A percentile compares a stretch with the other conserved stretches of the same genome.
Conservation (phyloP, 2,113 vertebrate genomes). For the Erythrocercus mccallii region DNA sequence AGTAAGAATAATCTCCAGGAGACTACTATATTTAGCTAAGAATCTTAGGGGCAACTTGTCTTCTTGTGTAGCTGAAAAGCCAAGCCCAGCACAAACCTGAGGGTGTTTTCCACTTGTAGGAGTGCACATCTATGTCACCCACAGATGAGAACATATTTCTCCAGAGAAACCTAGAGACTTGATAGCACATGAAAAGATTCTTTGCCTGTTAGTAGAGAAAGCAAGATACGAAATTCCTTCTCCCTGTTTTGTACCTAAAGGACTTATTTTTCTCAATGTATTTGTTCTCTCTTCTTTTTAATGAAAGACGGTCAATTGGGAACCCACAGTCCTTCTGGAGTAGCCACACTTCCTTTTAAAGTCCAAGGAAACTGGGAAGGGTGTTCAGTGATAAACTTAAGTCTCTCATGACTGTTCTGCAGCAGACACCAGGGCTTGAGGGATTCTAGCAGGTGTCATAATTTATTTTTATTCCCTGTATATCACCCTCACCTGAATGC, state of each 20-base stretch:
- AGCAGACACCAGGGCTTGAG: background rate
- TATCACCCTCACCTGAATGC: background rate
- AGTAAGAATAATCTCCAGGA: background rate
- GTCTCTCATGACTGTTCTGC: background rate
- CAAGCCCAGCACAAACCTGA: background rate
- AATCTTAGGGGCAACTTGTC: background rate
- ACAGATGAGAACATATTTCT: background rate
- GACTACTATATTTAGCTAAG: slow-evolving; percentile 39
- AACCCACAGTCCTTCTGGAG: background rate
- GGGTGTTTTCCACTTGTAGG: background rate
- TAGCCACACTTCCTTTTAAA: background rate
- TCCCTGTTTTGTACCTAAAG: background rate
- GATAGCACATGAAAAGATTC: background rate
- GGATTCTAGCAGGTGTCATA: background rate
- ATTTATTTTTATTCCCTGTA: background rate
- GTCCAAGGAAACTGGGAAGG: background rate
- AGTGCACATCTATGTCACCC: fast-evolving
- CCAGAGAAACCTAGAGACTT: background rate
- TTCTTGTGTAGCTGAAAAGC: background rate
- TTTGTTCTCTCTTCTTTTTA: background rate
- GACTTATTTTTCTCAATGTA: background rate
- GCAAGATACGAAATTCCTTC: background rate
- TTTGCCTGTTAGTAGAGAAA: background rate
- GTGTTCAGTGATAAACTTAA: background rate
- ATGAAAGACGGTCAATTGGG: fast-evolving